A percentile compares a stretch with the other conserved stretches of the same genome.
Conservation (phyloP, 2,113 vertebrate genomes). For the Brachirus orientalis region DNA sequence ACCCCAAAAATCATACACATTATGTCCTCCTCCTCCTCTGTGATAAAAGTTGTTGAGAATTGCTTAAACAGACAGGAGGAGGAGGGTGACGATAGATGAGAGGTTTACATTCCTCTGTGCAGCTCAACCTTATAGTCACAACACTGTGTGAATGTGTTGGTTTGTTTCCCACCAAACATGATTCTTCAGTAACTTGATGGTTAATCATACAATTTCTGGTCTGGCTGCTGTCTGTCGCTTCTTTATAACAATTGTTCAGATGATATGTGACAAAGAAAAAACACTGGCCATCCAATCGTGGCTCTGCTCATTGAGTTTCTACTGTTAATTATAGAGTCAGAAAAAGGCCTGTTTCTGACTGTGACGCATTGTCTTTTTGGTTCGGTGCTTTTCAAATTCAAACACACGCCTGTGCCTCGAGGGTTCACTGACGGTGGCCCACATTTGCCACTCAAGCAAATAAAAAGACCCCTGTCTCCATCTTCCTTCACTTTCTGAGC, state of each 20-base stretch:
- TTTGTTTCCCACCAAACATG: constrained; percentile 46
- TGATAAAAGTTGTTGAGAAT: constrained; percentile 41
- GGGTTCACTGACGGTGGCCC: constrained; percentile 35
- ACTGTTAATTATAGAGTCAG: constrained; percentile 21
- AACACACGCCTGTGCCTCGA: constrained; percentile 18
- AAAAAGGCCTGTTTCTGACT: constrained; percentile 19
- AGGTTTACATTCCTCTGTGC: constrained; percentile 61
- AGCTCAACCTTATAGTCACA: constrained; percentile 47
- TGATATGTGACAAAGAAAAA: constrained; percentile 22
- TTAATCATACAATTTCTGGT: constrained; percentile 51
- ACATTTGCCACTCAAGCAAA: constrained; percentile 50
- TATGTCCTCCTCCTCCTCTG: constrained; percentile 20
- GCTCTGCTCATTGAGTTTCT: constrained; percentile 6
- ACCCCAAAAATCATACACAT: constrained; percentile 4
- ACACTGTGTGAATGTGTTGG: constrained; percentile 36
- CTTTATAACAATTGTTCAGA: constrained; percentile 16
- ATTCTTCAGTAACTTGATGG: constrained; percentile 46
- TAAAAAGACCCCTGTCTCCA: constrained; percentile 33
- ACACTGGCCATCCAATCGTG: constrained; percentile 20
- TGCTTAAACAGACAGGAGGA: constrained; percentile 34
- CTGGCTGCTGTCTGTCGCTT: constrained; percentile 22
- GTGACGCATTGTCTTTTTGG: constrained; percentile 32
- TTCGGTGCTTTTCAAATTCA: constrained; percentile 20
- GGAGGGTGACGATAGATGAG: constrained; percentile 16
- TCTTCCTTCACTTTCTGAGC: constrained; percentile 29